Base-by-base conservation (phyloP, 2,797 vertebrate genomes). In the Typhlichthys eigenmanni region DNA sequence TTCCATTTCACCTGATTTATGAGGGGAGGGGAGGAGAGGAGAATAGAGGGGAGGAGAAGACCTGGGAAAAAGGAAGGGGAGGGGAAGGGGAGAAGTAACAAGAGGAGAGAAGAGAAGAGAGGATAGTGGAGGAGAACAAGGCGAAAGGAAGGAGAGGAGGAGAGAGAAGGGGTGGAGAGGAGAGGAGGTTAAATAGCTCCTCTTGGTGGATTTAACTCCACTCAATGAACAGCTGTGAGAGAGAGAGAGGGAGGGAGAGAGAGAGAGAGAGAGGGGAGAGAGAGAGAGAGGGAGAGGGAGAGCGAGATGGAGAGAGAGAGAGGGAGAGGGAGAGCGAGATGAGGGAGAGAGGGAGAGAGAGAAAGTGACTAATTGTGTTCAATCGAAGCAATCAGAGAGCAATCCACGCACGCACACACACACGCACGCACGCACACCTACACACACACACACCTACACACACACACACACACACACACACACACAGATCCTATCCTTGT, bases 1-100 rank as follows among this genome's bases (percentile, higher is more conserved):
- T 87, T 78, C 74, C 76, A 62, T 57, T 79, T 64, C 76, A 71
- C 64, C 69, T 83, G 85, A 91, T 88, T 90, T 84, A 88, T 84
- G 50, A 52, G n/a, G 48, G 12, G 12, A 47, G 13, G 47, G 13
- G 47, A 13, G 13, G 47, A 47, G 13, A 16, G 13, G 49, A 34
- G 34, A 34, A 34, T 5, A 34, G 34, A 34, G 4, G 34, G 34
- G 13, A 16, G 13, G 49, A 6, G 34, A 34, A 34, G 7, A 34
- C 4, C 4, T 34, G 34, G 34, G 34, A 34, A 7, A 7, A 34
- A 34, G 34, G 7, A 7, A 34, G 34, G 34, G 34, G 34, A 34
- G 6, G 32, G 4, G 32, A 4, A 6, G 32, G 4, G 32, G 32
- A 34, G 32, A 34, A 34, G 32, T 5, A 6, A 4, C 5, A 34